Conservation (phyloP, 2,113 vertebrate species). For the Oreocharis arfaki region DNA sequence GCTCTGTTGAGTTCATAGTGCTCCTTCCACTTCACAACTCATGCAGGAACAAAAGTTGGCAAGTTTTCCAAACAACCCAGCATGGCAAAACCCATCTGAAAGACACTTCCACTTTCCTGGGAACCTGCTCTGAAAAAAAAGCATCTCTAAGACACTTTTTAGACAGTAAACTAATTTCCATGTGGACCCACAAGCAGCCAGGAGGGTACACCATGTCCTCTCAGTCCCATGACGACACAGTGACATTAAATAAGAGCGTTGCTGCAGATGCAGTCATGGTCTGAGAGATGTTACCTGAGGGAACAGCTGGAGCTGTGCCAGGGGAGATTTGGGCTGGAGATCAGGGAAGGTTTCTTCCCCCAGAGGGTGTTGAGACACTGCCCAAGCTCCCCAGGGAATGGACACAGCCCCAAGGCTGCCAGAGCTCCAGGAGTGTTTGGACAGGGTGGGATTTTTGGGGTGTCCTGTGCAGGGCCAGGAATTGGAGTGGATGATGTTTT, state of each 20-base stretch:
- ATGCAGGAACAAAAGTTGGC: not conserved
- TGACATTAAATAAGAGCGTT: not conserved
- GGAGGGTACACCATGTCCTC: not conserved
- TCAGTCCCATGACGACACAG: not conserved
- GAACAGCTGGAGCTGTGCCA: not conserved
- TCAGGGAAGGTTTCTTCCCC: not conserved
- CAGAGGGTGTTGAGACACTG: not conserved
- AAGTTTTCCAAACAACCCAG: not conserved
- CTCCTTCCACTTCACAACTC: not conserved
- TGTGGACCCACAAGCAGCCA: not conserved
- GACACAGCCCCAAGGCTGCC: fast-evolving
- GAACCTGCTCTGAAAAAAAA: not conserved
- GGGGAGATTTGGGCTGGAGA: not conserved
- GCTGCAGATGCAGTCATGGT: not conserved
- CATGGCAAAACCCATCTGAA: not conserved
- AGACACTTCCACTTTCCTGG: not conserved
- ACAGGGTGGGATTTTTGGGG: not conserved
- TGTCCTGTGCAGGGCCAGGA: not conserved
- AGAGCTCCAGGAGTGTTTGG: not conserved
- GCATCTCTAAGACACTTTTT: not conserved
- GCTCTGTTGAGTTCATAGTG: not conserved
- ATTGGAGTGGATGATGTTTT: too few species aligned
- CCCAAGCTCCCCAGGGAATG: not conserved
- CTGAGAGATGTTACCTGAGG: not conserved
- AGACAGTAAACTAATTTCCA: not conserved